Evolutionary conservation across 2,797 vertebrate species (phyloP).

Genomic region (Galagoides demidoff): DNA sequence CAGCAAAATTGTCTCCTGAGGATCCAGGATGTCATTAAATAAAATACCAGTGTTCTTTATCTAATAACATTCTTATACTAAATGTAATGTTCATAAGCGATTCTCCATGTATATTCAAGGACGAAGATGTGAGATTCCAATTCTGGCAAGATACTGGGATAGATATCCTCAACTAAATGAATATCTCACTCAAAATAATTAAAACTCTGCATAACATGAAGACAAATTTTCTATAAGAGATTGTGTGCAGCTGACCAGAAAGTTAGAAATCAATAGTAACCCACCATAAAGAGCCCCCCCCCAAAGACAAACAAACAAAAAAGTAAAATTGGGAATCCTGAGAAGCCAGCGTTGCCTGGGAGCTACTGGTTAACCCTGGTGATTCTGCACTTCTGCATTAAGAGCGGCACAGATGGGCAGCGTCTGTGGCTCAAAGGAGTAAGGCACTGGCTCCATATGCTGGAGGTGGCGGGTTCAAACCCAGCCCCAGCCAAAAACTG

Average conservation of each 20-base stretch:
- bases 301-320: not conserved
- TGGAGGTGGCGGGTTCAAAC: too few relatives aligned
- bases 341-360: not conserved
- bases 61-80: not conserved
- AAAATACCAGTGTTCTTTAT: not conserved
- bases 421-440: too few relatives aligned
- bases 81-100: not conserved
- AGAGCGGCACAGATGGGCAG: not conserved
- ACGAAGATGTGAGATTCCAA: not conserved
- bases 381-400: not conserved
- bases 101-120: not conserved
- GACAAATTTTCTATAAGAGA: conserved; percentile 2
- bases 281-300: not conserved
- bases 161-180: not conserved
- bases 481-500: too few relatives aligned
- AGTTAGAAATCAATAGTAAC: not conserved
- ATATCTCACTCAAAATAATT: conserved; percentile 5
- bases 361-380: not conserved
- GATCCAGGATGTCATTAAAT: not conserved
- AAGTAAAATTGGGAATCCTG: not conserved
- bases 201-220: not conserved
- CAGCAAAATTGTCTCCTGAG: not conserved
- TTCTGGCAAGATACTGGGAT: not conserved
- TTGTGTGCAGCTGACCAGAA: not conserved
- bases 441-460: too few relatives aligned